These are phyloP conservation scores for Crocuta crocuta DNA, from an alignment of 2,113 vertebrate species.

Conservation along the genomic window DNA sequence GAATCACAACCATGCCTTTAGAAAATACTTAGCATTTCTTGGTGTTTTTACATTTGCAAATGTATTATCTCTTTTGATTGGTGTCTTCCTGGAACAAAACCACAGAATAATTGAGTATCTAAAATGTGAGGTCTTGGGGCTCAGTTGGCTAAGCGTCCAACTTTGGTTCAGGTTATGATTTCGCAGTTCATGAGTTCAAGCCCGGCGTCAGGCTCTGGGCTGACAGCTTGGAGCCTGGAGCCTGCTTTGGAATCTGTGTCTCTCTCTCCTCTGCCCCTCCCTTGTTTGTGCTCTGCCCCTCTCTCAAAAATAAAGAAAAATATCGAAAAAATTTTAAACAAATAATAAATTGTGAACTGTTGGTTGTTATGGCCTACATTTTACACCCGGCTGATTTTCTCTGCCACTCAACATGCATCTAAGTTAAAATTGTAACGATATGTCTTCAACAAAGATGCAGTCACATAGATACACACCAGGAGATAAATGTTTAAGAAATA, in stretches of 20 bases:
- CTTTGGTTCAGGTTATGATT: no score
- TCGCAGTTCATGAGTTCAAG: no score
- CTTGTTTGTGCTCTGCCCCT: no score
- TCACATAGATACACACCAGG: not conserved
- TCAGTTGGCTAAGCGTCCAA: no score
- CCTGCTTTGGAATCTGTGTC: no score
- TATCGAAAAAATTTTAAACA: no score
- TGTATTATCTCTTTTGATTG: constrained; percentile 9
- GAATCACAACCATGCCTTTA: not conserved
- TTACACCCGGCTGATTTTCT: not conserved
- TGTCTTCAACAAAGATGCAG: not conserved
- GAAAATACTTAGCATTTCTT: not conserved
- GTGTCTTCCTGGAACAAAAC: constrained; percentile 18
- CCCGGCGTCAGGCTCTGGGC: no score
- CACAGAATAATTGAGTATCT: not conserved
- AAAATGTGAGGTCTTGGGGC: not conserved
- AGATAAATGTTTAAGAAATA: not conserved
- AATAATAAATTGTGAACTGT: not conserved
- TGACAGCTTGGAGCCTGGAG: no score
- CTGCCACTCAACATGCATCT: not conserved
- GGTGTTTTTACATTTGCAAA: not conserved
- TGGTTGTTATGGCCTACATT: constrained; percentile 9
- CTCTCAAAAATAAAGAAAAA: no score
- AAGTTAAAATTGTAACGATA: not conserved
- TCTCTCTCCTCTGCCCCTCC: no score